Evolutionary conservation across 30 jellyfish, hydroid and myxozoan species (phyloP), one percentile per base, ranked within the genome.

Genomic region (Hydra vulgaris): DNA sequence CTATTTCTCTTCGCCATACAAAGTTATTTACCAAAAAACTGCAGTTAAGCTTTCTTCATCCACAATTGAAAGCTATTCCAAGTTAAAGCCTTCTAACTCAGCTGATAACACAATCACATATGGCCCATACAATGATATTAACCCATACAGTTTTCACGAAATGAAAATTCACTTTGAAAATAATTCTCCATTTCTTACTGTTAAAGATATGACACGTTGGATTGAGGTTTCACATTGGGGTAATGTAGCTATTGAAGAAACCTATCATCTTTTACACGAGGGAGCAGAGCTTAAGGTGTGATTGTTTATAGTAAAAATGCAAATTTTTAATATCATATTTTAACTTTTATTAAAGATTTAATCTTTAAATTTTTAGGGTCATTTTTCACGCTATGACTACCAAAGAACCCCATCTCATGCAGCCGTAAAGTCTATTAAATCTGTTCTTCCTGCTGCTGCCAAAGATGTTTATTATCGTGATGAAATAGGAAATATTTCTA

Each of bases 201-300:
- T 86, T 17, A 82, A 81, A n/a, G 96, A 91, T 75, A 86, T 86
- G 96, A 83, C 95, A 76, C 74, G 96, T 27, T 56, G 81, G 53
- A 80, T 86, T 77, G 96, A 91, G 82, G 88, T 91, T 74, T 91
- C 98, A 15, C 96, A 91, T 77, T 91, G 98, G 98, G 98, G 98
- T 74, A 91, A 86, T 73, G 81, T 91, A 79, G 96, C 96, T 3
- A 92, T 91, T 74, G 96, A 86, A 69, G 98, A 91, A 72, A 83
- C 95, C 17, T 91, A 82, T 72, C 90, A 87, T 70, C 73, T 91
- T 66, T 66, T 82, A 20, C 96, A 91, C 56, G 89, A 73, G 78
- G 98, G 96, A 69, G 98, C 98, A 53, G 25, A 73, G 26, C 77
- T 91, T 61, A 91, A 91, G 95, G 98, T 91, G 73, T 70, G 40